Conservation (phyloP, 2,113 vertebrate genomes). For the Corythornis madagascariensis region DNA sequence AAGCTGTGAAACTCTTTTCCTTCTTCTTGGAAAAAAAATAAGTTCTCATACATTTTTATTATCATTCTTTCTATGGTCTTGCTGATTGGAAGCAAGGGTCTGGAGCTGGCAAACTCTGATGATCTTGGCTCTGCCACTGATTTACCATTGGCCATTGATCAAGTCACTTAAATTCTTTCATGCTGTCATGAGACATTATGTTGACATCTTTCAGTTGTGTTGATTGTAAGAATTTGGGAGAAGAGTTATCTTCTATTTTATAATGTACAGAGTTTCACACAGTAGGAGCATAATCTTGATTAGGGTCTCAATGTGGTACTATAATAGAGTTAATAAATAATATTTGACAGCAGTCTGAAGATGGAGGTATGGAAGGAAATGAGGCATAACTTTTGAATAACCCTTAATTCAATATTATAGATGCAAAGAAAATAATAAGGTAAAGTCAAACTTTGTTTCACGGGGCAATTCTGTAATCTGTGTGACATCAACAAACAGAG, state of each 20-base stretch:
- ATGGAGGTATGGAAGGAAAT: conserved; percentile 38
- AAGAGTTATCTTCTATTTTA: conserved; percentile 19
- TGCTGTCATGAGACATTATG: neutral
- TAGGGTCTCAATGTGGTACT: conserved; percentile 16
- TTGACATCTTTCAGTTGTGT: neutral
- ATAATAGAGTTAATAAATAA: conserved; percentile 63
- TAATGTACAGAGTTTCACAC: conserved; percentile 4
- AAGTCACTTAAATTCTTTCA: neutral
- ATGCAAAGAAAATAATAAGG: conserved; percentile 1
- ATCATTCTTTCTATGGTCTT: neutral
- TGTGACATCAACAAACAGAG: neutral
- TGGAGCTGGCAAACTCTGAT: neutral
- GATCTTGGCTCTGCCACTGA: neutral
- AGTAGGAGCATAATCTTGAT: conserved; percentile 18
- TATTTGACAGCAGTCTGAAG: conserved; percentile 33
- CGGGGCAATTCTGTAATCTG: neutral
- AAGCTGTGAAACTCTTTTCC: neutral
- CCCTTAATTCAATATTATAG: neutral
- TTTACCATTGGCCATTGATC: neutral
- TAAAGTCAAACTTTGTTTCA: conserved; percentile 26
- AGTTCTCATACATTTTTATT: neutral
- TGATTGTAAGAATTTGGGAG: neutral
- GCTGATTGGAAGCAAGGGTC: neutral
- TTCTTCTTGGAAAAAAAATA: neutral
- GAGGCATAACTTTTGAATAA: conserved; percentile 48